phyloP scores from a whole-genome alignment of 2,113 vertebrate species.

The Corydoras maculifer region DNA sequence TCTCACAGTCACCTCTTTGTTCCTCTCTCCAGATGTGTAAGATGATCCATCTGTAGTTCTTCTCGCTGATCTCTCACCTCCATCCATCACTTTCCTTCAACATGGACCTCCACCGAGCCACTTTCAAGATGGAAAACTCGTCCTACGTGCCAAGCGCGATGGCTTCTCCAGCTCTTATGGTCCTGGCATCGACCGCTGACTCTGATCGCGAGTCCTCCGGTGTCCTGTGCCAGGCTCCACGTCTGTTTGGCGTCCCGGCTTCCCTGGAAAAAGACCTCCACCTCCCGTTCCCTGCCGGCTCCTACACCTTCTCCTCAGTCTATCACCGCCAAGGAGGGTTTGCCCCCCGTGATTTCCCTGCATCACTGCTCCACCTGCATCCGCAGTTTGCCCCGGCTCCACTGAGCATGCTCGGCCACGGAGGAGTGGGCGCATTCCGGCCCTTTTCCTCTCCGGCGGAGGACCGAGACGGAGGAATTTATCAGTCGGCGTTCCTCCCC shows the following conservation, averaged over 20 bases:
- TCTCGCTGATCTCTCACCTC: not conserved
- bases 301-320: slow-evolving; percentile 97
- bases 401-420: slow-evolving; percentile 90
- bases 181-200: slow-evolving; percentile 90
- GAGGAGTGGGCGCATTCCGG: slow-evolving; percentile 88
- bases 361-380: slow-evolving; percentile 91
- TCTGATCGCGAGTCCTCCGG: slow-evolving; percentile 91
- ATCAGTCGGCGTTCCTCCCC: slow-evolving; percentile 93
- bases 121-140: slow-evolving; percentile 98
- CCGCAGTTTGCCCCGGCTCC: slow-evolving; percentile 91
- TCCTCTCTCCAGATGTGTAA: not conserved
- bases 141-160: slow-evolving; percentile 91
- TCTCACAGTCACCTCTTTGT: not conserved
- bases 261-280: slow-evolving; percentile 95
- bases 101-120: slow-evolving; percentile 97
- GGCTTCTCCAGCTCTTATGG: slow-evolving; percentile 95
- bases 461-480: slow-evolving; percentile 80
- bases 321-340: slow-evolving; percentile 93
- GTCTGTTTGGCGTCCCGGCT: slow-evolving; percentile 86
- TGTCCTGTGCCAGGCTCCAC: slow-evolving; percentile 87
- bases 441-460: slow-evolving; percentile 87
- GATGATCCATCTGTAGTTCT: not conserved
- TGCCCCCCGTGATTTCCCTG: slow-evolving; percentile 87
- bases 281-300: slow-evolving; percentile 91
- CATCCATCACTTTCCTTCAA: slow-evolving; percentile 10